Evolutionary conservation across 2,797 vertebrate species (phyloP).

Genomic region (Sitta carolinensis): DNA sequence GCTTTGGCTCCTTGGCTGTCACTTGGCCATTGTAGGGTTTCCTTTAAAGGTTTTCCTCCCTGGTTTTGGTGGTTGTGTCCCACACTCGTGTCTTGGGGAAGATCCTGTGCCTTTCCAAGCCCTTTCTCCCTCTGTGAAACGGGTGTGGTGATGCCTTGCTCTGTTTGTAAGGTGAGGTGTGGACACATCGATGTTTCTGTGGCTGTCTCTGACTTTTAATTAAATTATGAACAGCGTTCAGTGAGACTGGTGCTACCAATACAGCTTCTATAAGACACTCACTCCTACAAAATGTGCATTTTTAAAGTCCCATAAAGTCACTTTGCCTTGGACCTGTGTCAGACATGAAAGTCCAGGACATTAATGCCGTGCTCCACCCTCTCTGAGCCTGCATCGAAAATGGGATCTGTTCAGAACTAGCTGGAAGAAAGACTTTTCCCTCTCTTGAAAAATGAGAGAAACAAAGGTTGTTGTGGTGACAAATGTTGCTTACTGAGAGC

Average conservation of each 20-base stretch:
- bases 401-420: not conserved
- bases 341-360: not conserved
- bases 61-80: not conserved
- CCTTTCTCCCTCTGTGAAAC: not conserved
- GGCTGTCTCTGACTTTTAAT: not conserved
- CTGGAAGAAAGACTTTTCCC: not conserved
- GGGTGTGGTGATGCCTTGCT: not conserved
- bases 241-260: not conserved
- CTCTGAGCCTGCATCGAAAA: not conserved
- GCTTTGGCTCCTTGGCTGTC: not conserved
- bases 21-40: not conserved
- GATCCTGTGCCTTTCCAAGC: not conserved
- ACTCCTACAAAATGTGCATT: not conserved
- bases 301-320: not conserved
- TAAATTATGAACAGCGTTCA: not conserved
- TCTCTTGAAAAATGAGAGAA: not conserved
- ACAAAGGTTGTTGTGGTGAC: not conserved
- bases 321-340: not conserved
- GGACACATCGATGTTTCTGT: accelerated
- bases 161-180: not conserved
- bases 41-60: not conserved
- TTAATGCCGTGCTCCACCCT: not conserved
- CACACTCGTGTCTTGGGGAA: not conserved
- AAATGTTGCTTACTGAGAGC: not conserved
- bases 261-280: not conserved